phyloP scores from a whole-genome alignment of 2,113 vertebrate species.

The Tringa solitaria region DNA sequence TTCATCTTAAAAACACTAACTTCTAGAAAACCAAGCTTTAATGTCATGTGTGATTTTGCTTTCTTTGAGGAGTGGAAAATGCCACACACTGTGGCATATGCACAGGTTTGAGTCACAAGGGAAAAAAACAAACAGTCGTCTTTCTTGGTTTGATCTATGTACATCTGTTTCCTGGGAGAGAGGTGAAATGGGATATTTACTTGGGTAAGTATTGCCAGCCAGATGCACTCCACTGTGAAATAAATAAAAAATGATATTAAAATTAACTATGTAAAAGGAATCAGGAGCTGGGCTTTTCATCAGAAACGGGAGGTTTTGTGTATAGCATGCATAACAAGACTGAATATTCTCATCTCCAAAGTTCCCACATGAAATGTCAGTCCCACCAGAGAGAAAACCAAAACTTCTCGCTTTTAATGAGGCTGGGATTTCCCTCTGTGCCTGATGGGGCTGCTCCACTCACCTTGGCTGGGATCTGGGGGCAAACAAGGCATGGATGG shows the following conservation, averaged over 20 bases:
- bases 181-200: slow-evolving; percentile 6
- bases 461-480: background rate
- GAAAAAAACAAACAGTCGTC: background rate
- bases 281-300: background rate
- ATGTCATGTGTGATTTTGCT: slow-evolving; percentile 1
- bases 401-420: background rate
- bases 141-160: background rate
- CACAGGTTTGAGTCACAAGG: background rate
- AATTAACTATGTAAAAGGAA: slow-evolving; percentile 8
- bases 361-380: background rate
- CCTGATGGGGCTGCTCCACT: background rate
- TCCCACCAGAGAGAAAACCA: background rate
- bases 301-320: background rate
- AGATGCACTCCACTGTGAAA: slow-evolving; percentile 4
- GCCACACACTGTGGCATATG: background rate
- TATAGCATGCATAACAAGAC: background rate
- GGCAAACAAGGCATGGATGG: fast-evolving
- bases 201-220: background rate
- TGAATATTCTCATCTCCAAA: background rate
- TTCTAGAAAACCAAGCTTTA: slow-evolving; percentile 13
- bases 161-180: slow-evolving; percentile 10
- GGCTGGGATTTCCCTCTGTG: background rate
- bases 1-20: slow-evolving; percentile 15
- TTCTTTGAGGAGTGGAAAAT: slow-evolving; percentile 40
- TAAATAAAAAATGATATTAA: slow-evolving; percentile 13